phyloP scores from a whole-genome alignment of 1,140 invertebrate species.

The Drosophila nikananu region DNA sequence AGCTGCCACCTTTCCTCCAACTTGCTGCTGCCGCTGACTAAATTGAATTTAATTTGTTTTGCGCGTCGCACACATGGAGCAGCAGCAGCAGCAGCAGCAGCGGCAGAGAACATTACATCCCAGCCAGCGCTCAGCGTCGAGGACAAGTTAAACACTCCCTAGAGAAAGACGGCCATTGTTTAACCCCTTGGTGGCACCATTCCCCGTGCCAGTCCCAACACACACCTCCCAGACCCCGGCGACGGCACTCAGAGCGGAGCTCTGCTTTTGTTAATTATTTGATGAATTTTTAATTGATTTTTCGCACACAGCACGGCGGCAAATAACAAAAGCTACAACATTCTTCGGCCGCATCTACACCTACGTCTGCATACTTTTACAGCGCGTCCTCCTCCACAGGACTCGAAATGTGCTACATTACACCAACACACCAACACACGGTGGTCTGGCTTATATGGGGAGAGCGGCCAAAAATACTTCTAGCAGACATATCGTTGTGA shows the following conservation, averaged over 20 bases:
- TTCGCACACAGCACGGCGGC: slow-evolving; percentile 78
- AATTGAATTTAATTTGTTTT: slow-evolving; percentile 84
- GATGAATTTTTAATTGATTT: slow-evolving; percentile 85
- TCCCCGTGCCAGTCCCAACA: not conserved
- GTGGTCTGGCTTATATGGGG: too few species aligned
- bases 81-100: slow-evolving; percentile 19
- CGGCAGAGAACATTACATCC: slow-evolving; percentile 70
- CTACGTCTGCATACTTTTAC: slow-evolving; percentile 12
- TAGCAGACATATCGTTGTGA: too few species aligned
- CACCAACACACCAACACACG: not conserved
- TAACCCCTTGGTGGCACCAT: slow-evolving; percentile 65
- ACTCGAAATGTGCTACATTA: slow-evolving; percentile 58
- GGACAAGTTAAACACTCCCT: slow-evolving; percentile 78
- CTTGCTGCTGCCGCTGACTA: slow-evolving; percentile 63
- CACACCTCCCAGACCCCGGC: not conserved
- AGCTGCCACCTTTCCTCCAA: slow-evolving; percentile 10
- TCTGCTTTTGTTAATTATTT: slow-evolving; percentile 85
- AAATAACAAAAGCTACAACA: slow-evolving; percentile 56
- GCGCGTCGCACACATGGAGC: slow-evolving; percentile 69
- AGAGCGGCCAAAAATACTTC: too few species aligned
- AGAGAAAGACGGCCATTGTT: slow-evolving; percentile 73
- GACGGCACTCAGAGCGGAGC: slow-evolving; percentile 40
- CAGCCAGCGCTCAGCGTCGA: slow-evolving; percentile 36
- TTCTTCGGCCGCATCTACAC: slow-evolving; percentile 41
- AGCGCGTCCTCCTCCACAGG: not conserved